Evolutionary conservation across 35 echinoderm and acorn worm genomes (phyloP).

Genomic region (Heliocidaris erythrogramma): DNA sequence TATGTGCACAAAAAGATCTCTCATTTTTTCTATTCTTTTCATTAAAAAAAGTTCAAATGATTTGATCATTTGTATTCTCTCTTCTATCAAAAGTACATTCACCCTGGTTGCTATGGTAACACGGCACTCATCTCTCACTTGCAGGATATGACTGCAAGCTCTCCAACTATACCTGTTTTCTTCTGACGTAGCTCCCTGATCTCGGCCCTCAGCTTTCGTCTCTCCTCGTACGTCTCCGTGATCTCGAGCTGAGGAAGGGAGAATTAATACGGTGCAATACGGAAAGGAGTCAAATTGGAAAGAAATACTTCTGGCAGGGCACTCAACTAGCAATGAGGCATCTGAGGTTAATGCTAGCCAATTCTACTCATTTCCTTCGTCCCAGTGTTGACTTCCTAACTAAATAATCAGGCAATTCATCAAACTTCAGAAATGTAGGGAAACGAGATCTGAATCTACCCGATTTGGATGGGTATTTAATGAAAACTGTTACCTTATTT

Average conservation of each 20-base stretch:
- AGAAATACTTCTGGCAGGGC: not conserved
- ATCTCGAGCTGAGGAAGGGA: not conserved
- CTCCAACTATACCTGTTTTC: constrained; percentile 4
- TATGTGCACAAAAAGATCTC: no score
- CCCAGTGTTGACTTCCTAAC: constrained; percentile 19
- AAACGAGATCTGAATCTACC: not conserved
- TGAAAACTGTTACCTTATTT: no score
- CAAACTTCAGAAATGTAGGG: not conserved
- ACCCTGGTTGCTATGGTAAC: not conserved
- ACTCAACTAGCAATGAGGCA: not conserved
- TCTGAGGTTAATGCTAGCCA: not conserved
- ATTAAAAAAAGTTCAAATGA: not conserved
- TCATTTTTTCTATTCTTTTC: no score
- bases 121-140: not conserved
- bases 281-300: not conserved
- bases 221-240: not conserved
- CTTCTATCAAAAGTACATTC: not conserved
- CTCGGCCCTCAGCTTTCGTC: not conserved
- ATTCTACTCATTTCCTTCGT: not conserved
- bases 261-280: not conserved
- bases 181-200: constrained; percentile 28
- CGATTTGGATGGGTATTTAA: not conserved
- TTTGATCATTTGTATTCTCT: not conserved
- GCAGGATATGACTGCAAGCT: not conserved
- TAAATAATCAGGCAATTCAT: constrained; percentile 2